Evolutionary conservation across 2,113 vertebrate genomes (phyloP).

Genomic region (Nycticryphes semicollaris): DNA sequence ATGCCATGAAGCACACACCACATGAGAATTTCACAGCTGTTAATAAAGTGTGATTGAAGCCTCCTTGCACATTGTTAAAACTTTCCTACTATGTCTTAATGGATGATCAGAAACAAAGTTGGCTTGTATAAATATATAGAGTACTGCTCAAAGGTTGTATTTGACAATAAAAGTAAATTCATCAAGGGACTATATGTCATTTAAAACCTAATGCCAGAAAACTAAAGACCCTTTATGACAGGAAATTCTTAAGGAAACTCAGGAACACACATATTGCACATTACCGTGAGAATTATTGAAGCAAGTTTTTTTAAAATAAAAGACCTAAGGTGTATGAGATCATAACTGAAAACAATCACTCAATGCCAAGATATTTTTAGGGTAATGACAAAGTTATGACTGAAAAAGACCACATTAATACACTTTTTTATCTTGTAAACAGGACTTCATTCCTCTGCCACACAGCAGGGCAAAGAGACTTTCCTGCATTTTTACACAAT

Average conservation of each 20-base stretch:
- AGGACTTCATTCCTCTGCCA: background rate
- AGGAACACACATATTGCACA: background rate
- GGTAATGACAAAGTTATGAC: background rate
- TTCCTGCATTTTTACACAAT: background rate
- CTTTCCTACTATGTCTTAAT: background rate
- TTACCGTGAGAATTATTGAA: background rate
- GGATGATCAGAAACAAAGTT: background rate
- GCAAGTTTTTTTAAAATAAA: background rate
- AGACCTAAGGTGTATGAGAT: background rate
- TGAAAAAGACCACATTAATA: background rate
- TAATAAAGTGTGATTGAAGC: background rate
- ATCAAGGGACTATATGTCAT: background rate
- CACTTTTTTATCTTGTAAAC: background rate
- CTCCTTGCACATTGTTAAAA: background rate
- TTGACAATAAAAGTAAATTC: background rate
- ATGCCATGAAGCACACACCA: background rate
- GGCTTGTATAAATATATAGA: background rate
- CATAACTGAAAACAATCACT: background rate
- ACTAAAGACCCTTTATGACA: background rate
- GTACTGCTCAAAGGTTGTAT: background rate
- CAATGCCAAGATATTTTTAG: background rate
- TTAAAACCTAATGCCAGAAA: background rate
- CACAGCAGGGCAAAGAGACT: background rate
- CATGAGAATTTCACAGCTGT: background rate
- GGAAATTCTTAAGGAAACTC: background rate